phyloP scores from a whole-genome alignment of 2,888 invertebrate species.

The Chalcis sispes region DNA sequence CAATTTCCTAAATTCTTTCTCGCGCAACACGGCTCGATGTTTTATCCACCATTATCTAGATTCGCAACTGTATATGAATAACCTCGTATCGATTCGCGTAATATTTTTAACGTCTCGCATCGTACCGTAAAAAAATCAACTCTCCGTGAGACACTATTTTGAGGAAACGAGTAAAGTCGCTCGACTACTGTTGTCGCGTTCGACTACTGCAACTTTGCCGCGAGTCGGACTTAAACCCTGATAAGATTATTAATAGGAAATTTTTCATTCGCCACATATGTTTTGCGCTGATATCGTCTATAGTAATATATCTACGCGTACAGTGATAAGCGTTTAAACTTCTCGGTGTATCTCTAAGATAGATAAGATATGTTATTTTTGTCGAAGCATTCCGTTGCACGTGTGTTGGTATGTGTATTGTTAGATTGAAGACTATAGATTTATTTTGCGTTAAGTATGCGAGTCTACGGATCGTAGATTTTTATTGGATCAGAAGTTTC shows the following conservation, averaged over 20 bases:
- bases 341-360: not conserved
- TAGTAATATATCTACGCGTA: not conserved
- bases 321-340: conserved; percentile 40
- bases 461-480: not conserved
- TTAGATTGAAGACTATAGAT: too few relatives aligned
- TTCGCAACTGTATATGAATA: too few relatives aligned
- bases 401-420: too few relatives aligned
- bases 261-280: conserved; percentile 37
- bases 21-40: too few relatives aligned
- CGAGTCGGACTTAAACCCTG: conserved; percentile 21
- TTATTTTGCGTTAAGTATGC: not conserved
- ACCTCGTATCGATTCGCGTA: too few relatives aligned
- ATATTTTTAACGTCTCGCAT: too few relatives aligned
- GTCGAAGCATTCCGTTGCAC: not conserved
- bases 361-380: conserved; percentile 40
- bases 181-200: not conserved
- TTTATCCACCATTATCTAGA: not conserved
- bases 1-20: too few relatives aligned
- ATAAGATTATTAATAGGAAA: conserved; percentile 56
- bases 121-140: too few relatives aligned
- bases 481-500: not conserved
- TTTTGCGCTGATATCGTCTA: conserved; percentile 4
- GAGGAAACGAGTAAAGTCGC: too few relatives aligned
- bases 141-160: too few relatives aligned
- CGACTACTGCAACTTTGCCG: conserved; percentile 13